These are phyloP conservation scores for Galeruca laticollis DNA, from an alignment of 2,888 invertebrate species.

Conservation along the genomic window DNA sequence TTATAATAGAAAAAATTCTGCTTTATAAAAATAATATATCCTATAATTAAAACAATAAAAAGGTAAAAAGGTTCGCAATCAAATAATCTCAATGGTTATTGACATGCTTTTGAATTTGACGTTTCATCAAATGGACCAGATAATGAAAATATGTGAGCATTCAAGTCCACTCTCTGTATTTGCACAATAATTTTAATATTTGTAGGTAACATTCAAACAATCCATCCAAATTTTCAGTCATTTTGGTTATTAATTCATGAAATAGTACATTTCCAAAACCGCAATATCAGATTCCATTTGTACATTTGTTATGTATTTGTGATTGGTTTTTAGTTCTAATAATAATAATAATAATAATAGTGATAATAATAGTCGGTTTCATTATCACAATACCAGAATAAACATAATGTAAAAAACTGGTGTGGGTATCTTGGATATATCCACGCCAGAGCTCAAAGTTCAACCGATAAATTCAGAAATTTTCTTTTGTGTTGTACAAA, in stretches of 20 bases:
- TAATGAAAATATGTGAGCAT: background rate
- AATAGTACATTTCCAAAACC: background rate
- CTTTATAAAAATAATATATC: background rate
- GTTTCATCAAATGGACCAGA: background rate
- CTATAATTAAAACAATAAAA: background rate
- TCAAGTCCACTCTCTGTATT: background rate
- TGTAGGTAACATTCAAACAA: constrained; percentile 4
- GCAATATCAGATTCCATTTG: background rate
- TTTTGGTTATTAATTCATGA: background rate
- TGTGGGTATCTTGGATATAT: too few relatives aligned
- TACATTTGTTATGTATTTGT: background rate
- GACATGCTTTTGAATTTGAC: background rate
- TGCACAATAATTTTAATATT: background rate
- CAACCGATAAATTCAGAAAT: too few relatives aligned
- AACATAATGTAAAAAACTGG: too few relatives aligned
- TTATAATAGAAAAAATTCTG: too few relatives aligned
- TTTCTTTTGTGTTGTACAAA: too few relatives aligned
- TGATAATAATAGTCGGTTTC: too few relatives aligned
- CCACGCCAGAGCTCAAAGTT: too few relatives aligned
- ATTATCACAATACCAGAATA: too few relatives aligned
- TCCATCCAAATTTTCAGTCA: background rate
- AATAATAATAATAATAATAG: background rate
- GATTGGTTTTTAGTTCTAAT: background rate
- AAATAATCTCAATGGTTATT: background rate
- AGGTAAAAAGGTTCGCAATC: background rate